Percentiles rank a stretch among this genome's conserved stretches.
Conservation (phyloP, 2,888 invertebrate genomes). For the Physocephala rufipes region DNA sequence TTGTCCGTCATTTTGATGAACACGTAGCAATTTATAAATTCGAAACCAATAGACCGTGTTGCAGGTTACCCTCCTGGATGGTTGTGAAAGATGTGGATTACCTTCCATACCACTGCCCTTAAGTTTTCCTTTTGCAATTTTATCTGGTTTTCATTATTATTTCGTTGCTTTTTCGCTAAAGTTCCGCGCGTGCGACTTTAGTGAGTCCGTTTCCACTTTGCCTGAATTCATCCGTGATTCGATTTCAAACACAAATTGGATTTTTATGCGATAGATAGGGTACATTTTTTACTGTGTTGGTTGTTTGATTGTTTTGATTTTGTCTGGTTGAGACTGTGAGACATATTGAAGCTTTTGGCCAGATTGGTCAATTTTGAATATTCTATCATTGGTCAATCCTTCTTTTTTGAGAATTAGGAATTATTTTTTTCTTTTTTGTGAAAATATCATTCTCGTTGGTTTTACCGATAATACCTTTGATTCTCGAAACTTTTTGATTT, state of each 20-base stretch:
- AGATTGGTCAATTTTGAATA: no score
- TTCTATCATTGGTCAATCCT: no score
- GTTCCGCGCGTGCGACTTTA: neutral
- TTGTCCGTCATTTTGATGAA: no score
- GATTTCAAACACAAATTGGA: conserved; percentile 5
- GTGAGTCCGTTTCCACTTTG: neutral
- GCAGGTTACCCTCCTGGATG: no score
- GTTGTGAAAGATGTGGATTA: no score
- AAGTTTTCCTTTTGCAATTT: neutral
- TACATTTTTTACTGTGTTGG: neutral
- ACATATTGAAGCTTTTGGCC: neutral
- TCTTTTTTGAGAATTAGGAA: no score
- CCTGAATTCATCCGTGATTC: neutral
- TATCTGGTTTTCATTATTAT: neutral
- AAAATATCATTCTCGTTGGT: no score
- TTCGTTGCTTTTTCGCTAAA: neutral
- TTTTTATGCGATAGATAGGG: neutral
- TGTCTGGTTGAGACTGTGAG: neutral
- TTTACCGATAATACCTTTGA: no score
- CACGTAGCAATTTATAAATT: no score
- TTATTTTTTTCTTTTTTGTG: neutral
- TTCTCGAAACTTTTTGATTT: no score
- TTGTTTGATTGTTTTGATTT: neutral
- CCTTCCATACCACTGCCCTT: no score
- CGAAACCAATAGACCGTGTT: no score